Conservation (phyloP, 2,113 vertebrate species). For the Heterocephalus glaber region DNA sequence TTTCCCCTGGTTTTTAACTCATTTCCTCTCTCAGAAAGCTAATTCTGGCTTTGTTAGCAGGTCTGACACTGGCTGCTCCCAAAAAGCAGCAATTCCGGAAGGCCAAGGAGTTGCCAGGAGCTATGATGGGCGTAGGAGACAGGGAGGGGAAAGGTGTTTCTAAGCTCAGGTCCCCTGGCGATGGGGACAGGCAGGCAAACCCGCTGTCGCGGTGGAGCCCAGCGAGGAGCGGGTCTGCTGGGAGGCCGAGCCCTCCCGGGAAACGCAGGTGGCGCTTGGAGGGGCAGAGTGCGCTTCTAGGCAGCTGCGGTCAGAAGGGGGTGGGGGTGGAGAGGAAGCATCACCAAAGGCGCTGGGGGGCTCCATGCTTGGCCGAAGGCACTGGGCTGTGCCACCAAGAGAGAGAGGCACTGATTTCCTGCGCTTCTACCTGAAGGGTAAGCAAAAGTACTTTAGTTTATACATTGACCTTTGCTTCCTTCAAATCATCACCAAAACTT, state of each 20-base stretch:
- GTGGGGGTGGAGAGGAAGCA: no score
- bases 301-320: background rate
- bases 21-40: conserved; percentile 17
- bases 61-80: conserved; percentile 51
- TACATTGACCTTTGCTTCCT: background rate
- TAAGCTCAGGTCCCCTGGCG: background rate
- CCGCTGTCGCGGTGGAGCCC: no score
- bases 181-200: no score
- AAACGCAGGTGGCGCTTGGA: background rate
- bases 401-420: background rate
- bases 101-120: background rate
- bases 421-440: background rate
- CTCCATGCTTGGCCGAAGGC: background rate
- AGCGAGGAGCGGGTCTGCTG: no score
- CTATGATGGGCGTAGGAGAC: background rate
- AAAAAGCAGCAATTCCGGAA: background rate
- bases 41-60: conserved; percentile 45
- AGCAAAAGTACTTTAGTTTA: background rate
- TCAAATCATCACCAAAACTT: conserved; percentile 15
- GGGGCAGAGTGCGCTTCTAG: background rate
- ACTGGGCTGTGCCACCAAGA: background rate
- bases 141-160: background rate
- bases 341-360: background rate
- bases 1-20: conserved; percentile 36
- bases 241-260: background rate